Percentiles rank a stretch among this genome's conserved stretches.
These are phyloP conservation scores for Cephalopterus ornatus DNA, from an alignment of 2,113 vertebrate species.

Conservation along the genomic window DNA sequence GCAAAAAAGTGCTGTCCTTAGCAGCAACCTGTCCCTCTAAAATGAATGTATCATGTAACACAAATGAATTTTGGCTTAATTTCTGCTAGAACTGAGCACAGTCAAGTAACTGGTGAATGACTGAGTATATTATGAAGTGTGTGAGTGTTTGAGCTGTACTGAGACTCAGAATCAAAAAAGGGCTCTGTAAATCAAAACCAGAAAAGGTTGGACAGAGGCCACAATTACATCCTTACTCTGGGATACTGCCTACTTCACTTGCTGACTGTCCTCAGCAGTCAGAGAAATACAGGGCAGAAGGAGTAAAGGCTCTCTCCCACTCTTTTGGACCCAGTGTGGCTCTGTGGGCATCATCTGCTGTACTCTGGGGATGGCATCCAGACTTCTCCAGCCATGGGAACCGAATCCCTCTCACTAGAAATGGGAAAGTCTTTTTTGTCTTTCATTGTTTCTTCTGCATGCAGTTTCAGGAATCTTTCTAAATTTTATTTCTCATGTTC, in stretches of 20 bases:
- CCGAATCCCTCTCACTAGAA: background rate
- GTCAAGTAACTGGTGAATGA: background rate
- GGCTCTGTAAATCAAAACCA: background rate
- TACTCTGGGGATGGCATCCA: background rate
- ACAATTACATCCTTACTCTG: background rate
- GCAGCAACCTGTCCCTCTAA: background rate
- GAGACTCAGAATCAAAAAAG: background rate
- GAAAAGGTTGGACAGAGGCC: background rate
- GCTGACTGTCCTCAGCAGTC: background rate
- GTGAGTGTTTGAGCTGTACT: background rate
- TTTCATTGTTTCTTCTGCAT: background rate
- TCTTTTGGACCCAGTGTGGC: background rate
- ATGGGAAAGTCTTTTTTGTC: background rate
- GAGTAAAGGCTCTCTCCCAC: background rate
- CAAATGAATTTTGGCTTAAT: background rate
- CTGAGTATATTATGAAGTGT: background rate
- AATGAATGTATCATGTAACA: background rate
- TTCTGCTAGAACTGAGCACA: background rate
- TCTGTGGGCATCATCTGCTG: fast-evolving
- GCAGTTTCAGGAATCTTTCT: background rate
- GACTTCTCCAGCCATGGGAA: background rate
- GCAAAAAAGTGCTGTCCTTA: background rate
- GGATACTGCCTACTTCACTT: background rate
- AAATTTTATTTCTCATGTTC: background rate
- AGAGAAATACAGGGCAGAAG: background rate